phyloP scores from a whole-genome alignment of 2,888 invertebrate genomes.

The Margaritifera margaritifera region DNA sequence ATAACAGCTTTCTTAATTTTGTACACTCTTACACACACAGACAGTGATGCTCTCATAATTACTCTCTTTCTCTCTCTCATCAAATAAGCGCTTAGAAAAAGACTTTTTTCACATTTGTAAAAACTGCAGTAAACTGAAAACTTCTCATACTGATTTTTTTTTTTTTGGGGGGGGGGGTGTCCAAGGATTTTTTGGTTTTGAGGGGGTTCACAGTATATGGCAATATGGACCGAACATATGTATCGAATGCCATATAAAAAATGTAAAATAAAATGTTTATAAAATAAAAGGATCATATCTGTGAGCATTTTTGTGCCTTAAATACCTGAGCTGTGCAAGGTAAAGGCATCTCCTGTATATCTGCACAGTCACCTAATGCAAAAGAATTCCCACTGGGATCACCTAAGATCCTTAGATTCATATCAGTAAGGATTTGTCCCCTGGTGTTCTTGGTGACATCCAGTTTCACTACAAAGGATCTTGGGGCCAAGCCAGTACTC shows the following conservation, averaged over 20 bases:
- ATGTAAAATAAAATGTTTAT: not conserved
- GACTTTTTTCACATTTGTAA: no score
- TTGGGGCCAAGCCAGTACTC: constrained; percentile 73
- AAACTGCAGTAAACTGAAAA: no score
- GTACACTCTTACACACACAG: no score
- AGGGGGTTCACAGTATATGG: no score
- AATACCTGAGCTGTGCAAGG: constrained; percentile 73
- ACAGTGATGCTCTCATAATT: no score
- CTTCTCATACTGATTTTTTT: no score
- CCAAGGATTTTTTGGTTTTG: no score
- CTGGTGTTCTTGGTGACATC: constrained; percentile 65
- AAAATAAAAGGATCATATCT: not conserved
- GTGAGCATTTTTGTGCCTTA: constrained; percentile 1
- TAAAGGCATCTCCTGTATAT: constrained; percentile 64
- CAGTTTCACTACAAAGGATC: constrained; percentile 61
- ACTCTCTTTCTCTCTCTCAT: no score
- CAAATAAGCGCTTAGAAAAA: no score
- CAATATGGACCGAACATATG: not conserved
- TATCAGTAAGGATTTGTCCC: constrained; percentile 72
- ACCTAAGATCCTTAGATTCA: constrained; percentile 60
- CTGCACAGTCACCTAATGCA: constrained; percentile 74
- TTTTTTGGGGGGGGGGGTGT: no score
- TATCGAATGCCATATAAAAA: not conserved
- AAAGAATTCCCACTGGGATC: constrained; percentile 61
- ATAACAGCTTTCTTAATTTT: no score